Base-by-base conservation (phyloP, 37 sponge, comb jelly and placozoan species). In the Crambe crambe region DNA sequence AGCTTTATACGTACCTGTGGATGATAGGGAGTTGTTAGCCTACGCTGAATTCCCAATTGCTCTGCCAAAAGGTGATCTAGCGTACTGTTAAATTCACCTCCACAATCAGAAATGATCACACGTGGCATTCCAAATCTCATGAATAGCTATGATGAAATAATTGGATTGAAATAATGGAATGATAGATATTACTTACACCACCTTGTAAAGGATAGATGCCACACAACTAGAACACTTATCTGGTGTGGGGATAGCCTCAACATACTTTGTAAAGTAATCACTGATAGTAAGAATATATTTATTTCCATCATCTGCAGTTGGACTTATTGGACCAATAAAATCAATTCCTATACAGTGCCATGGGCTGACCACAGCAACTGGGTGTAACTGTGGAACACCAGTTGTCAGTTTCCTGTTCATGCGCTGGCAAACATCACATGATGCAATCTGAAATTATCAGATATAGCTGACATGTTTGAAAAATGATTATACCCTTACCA, bases 291-390 rank as follows among this genome's bases (percentile, higher is more conserved):
- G n/a, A n/a, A n/a, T n/a, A n/a, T n/a, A n/a, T n/a, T n/a, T n/a
- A n/a, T n/a, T n/a, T n/a, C n/a, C n/a, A n/a, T n/a, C n/a, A n/a
- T n/a, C n/a, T n/a, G n/a, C n/a, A n/a, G 88, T 18, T 41, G 88
- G 76, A 30, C 37, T 26, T 20, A 87, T 21, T 23, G 86, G 86
- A 6, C 86, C 86, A 62, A 90, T 67, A 40, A 90, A 90, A 42
- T 90, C 90, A 70, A 90, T 90, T n/a, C 90, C 86, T 34, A 90
- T 75, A 54, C 41, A 34, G 56, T 90, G 38, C 90, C 90, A 90
- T 40, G 86, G 90, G 4, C 37, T 30, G 35, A 75, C 66, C 37
- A 85, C 90, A 54, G 72, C 40, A 22, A 90, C 47, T 20, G 90
- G 90, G 58, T 85, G 68, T 6, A 90, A 77, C 56, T 80, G 56